Evolutionary conservation across 2,113 vertebrate genomes (phyloP).

Genomic region (Danionella cerebrum): DNA sequence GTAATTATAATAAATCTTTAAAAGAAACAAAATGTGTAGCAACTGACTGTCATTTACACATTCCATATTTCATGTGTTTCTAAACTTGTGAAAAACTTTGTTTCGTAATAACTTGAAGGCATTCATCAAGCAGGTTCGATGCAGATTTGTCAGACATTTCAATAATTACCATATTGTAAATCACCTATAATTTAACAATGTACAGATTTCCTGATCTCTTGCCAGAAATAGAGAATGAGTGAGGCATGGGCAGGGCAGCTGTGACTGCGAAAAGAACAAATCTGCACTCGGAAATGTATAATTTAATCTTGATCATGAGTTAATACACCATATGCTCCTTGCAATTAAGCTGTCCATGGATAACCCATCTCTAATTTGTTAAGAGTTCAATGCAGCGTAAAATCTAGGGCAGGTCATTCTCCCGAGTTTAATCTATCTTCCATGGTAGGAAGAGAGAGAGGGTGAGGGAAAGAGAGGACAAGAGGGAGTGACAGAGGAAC

Average conservation of each 20-base stretch:
- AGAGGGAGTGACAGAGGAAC: neutral
- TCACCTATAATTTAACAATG: slow-evolving; percentile 8
- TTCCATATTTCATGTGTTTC: too few species aligned
- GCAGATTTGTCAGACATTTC: slow-evolving; percentile 16
- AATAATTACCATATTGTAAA: neutral
- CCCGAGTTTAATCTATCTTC: slow-evolving; percentile 57
- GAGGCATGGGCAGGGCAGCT: slow-evolving; percentile 5
- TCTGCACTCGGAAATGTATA: slow-evolving; percentile 45
- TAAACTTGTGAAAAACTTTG: neutral
- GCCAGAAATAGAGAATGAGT: slow-evolving; percentile 8
- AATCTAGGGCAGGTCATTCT: slow-evolving; percentile 67
- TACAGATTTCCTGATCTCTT: slow-evolving; percentile 2
- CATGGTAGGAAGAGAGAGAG: slow-evolving; percentile 13
- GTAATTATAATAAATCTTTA: too few species aligned
- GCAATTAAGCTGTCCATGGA: slow-evolving; percentile 64
- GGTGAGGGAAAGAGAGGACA: neutral
- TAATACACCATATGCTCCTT: slow-evolving; percentile 64
- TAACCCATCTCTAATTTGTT: slow-evolving; percentile 67
- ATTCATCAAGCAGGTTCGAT: neutral
- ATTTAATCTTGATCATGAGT: slow-evolving; percentile 68
- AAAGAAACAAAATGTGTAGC: neutral
- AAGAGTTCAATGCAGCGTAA: slow-evolving; percentile 66
- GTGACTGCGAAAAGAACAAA: slow-evolving; percentile 29
- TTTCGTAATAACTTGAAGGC: neutral
- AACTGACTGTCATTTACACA: too few species aligned